phyloP scores from a whole-genome alignment of 2,113 vertebrate genomes.

The Amblyopsis rosae region DNA sequence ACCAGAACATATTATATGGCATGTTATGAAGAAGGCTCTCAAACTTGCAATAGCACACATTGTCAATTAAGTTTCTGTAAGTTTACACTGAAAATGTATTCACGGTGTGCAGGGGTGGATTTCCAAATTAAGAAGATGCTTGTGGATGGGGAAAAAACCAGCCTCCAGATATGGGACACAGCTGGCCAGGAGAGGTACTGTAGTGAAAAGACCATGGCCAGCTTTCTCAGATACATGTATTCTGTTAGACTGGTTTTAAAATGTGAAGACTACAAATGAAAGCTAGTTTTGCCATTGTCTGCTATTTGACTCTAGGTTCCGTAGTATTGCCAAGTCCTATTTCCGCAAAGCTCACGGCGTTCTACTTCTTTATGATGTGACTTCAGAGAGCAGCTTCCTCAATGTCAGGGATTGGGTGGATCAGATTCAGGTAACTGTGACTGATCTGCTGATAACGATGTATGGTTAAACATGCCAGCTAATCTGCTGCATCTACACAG shows the following conservation, averaged over 20 bases:
- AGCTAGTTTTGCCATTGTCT: neutral
- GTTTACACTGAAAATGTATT: neutral
- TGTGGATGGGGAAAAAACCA: conserved; percentile 76
- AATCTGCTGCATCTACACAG: conserved; percentile 23
- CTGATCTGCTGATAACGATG: neutral
- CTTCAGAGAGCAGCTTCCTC: conserved; percentile 77
- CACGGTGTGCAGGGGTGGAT: conserved; percentile 70
- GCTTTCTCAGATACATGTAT: neutral
- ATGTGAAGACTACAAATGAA: neutral
- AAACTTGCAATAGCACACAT: neutral
- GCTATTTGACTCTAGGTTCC: conserved; percentile 59
- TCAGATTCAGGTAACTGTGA: conserved; percentile 71
- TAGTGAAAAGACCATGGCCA: neutral
- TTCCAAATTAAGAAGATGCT: conserved; percentile 81
- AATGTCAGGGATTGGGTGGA: conserved; percentile 74
- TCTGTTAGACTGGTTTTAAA: neutral
- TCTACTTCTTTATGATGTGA: conserved; percentile 77
- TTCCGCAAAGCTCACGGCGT: conserved; percentile 76
- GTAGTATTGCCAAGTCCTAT: conserved; percentile 75
- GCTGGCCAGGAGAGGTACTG: conserved; percentile 77
- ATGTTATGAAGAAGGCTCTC: neutral
- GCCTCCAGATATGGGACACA: conserved; percentile 79
- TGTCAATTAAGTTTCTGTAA: neutral
- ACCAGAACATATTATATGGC: neutral
- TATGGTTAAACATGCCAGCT: neutral